phyloP scores from a whole-genome alignment of 2,113 vertebrate species.

The Fregetta grallaria region DNA sequence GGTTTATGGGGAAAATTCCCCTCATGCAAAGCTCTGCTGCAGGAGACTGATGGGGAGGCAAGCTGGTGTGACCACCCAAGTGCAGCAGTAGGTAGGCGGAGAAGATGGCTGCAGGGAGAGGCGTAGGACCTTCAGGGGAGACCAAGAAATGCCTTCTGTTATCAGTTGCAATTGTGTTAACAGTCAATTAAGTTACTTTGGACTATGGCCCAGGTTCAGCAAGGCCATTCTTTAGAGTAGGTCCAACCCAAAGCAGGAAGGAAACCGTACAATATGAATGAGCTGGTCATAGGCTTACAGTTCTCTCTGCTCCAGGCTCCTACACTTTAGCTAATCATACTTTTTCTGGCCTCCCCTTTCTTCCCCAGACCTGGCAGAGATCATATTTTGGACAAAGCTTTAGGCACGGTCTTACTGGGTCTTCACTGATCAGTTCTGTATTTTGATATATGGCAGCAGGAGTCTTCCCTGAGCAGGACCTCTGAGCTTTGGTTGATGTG shows the following conservation, averaged over 20 bases:
- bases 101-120: not conserved
- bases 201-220: not conserved
- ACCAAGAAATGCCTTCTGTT: not conserved
- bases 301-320: not conserved
- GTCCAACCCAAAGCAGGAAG: not conserved
- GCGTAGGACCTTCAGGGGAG: not conserved
- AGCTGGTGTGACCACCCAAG: not conserved
- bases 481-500: not conserved
- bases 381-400: not conserved
- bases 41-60: accelerated
- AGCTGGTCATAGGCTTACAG: not conserved
- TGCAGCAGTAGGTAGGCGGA: not conserved
- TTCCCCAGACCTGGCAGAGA: not conserved
- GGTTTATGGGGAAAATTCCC: not conserved
- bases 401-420: not conserved
- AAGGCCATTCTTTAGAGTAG: not conserved
- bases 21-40: not conserved
- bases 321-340: not conserved
- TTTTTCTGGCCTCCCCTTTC: not conserved
- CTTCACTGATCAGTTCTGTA: not conserved
- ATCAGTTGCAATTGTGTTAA: not conserved
- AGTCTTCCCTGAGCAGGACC: not conserved
- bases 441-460: not conserved
- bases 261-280: not conserved
- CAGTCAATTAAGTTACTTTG: not conserved